Conservation (phyloP, 2,888 invertebrate species). For the Petrophora chlorosata region DNA sequence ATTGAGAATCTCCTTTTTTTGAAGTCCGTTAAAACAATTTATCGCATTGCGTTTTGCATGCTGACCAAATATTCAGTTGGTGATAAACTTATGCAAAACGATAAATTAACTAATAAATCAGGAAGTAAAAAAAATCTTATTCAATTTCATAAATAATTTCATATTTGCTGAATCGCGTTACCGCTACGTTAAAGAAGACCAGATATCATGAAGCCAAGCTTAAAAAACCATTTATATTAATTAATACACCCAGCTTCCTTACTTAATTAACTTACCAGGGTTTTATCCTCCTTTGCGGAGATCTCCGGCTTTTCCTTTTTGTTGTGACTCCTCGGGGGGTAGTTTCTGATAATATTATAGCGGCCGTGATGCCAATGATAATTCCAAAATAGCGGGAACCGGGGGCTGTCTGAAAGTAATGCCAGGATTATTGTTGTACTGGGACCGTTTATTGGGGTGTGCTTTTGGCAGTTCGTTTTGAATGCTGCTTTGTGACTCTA, state of each 20-base stretch:
- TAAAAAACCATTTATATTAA: conserved; percentile 17
- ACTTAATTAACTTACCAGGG: conserved; percentile 21
- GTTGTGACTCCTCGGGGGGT: conserved; percentile 32
- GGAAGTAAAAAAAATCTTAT: too few relatives aligned
- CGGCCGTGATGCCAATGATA: conserved; percentile 39
- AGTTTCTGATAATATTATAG: conserved; percentile 40
- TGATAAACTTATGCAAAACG: too few relatives aligned
- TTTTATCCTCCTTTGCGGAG: conserved; percentile 17
- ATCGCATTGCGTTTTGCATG: too few relatives aligned
- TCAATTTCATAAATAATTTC: too few relatives aligned
- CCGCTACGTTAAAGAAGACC: too few relatives aligned
- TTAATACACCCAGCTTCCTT: conserved; percentile 2
- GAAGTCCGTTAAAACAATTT: too few relatives aligned
- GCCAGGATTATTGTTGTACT: conserved; percentile 19
- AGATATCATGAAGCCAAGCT: neutral
- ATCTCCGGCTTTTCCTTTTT: conserved; percentile 33
- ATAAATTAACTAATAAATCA: too few relatives aligned
- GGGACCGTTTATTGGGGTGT: neutral
- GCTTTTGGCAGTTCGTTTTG: neutral
- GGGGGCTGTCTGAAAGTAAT: conserved; percentile 25
- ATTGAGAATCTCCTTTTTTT: too few relatives aligned
- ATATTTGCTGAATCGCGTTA: too few relatives aligned
- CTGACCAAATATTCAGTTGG: too few relatives aligned
- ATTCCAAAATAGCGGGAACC: conserved; percentile 24
- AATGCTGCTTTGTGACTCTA: too few relatives aligned